A percentile compares a stretch with the other conserved stretches of the same genome.
These are phyloP conservation scores for Imbricaverruca yamaguchii DNA, from an alignment of 2,888 invertebrate genomes.

Conservation along the genomic window DNA sequence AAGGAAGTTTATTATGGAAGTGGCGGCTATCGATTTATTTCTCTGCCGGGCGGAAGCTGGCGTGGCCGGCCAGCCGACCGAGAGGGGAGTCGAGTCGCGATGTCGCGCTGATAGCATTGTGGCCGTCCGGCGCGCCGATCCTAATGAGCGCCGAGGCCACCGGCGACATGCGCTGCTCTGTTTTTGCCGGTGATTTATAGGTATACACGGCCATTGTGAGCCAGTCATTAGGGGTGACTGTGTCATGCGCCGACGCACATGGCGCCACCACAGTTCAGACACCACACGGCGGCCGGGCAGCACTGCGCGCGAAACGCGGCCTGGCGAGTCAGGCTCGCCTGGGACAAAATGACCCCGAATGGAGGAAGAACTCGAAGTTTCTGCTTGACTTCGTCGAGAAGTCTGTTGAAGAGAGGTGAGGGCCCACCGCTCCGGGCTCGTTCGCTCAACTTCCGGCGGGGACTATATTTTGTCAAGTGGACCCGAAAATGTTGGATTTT, in stretches of 20 bases:
- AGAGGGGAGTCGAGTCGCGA: neutral
- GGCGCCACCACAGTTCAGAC: neutral
- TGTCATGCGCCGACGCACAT: neutral
- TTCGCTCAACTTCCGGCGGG: too few relatives aligned
- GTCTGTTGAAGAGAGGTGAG: too few relatives aligned
- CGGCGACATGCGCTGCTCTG: neutral
- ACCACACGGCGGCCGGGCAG: neutral
- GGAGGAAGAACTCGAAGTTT: too few relatives aligned
- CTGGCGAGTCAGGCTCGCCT: neutral
- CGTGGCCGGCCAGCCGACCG: neutral
- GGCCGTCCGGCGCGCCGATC: neutral
- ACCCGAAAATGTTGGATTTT: too few relatives aligned
- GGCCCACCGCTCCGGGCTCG: too few relatives aligned
- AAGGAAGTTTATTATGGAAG: conserved; percentile 17
- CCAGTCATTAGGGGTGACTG: neutral
- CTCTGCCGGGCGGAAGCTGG: neutral
- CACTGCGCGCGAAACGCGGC: neutral
- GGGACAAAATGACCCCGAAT: too few relatives aligned
- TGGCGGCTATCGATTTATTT: neutral
- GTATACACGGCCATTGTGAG: neutral
- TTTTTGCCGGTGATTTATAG: conserved; percentile 22
- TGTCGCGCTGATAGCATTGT: neutral
- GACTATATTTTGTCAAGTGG: too few relatives aligned
- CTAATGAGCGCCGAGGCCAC: neutral
- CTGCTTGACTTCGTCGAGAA: too few relatives aligned